phyloP scores from a whole-genome alignment of 2,888 invertebrate species.

The Orthosia gracilis region DNA sequence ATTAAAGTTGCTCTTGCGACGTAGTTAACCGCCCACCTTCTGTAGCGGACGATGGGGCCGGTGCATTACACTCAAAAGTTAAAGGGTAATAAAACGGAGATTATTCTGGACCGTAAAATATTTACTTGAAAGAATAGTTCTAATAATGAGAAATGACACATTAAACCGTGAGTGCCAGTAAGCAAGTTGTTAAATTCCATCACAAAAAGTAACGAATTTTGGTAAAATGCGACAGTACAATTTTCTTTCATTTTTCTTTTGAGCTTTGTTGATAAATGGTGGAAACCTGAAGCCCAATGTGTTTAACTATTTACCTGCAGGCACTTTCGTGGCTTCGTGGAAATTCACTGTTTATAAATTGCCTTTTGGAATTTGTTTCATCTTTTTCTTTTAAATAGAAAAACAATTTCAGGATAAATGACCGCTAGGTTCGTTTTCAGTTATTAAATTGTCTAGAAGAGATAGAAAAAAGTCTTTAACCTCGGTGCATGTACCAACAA shows the following conservation, averaged over 20 bases:
- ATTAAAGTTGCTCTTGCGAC: constrained; percentile 30
- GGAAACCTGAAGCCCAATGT: constrained; percentile 44
- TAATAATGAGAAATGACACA: constrained; percentile 14
- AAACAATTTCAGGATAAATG: constrained; percentile 7
- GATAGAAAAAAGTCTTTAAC: background rate
- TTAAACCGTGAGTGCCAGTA: constrained; percentile 17
- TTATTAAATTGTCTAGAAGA: background rate
- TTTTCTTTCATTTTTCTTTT: constrained; percentile 49
- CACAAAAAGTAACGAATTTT: constrained; percentile 34
- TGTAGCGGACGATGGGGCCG: constrained; percentile 12
- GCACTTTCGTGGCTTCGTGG: constrained; percentile 31
- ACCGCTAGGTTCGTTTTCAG: background rate
- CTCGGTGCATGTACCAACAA: background rate
- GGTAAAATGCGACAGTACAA: constrained; percentile 30
- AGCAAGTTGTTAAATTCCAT: constrained; percentile 25
- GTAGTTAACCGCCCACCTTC: constrained; percentile 41
- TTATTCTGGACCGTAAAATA: constrained; percentile 33
- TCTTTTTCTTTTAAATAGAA: constrained; percentile 13
- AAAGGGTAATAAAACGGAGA: constrained; percentile 41
- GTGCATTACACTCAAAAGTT: constrained; percentile 40
- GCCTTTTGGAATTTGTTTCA: constrained; percentile 17
- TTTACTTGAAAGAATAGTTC: constrained; percentile 18
- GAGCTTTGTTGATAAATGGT: constrained; percentile 50
- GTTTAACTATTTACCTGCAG: constrained; percentile 52
- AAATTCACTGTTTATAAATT: constrained; percentile 47